phyloP scores from a whole-genome alignment of 2,888 invertebrate species.

The Aquatica leii region DNA sequence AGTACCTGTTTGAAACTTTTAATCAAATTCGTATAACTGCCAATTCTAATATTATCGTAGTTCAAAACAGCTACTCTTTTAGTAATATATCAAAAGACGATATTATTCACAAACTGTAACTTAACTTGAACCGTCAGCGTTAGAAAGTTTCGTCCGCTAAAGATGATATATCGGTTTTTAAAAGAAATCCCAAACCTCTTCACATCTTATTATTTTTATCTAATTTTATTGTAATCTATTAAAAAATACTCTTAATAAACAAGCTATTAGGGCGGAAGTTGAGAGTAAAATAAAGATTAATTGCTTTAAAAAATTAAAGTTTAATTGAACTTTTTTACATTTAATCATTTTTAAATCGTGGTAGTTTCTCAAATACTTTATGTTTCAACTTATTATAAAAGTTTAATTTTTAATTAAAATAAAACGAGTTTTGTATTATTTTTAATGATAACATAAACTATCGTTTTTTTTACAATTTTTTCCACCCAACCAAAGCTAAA shows the following conservation, averaged over 20 bases:
- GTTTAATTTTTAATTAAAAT: too few relatives aligned
- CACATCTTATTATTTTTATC: slow-evolving; percentile 30
- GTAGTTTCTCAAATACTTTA: neutral
- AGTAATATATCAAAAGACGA: slow-evolving; percentile 58
- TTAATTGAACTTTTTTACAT: too few relatives aligned
- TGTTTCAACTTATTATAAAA: neutral
- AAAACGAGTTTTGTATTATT: too few relatives aligned
- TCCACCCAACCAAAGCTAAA: too few relatives aligned
- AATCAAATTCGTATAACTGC: slow-evolving; percentile 42
- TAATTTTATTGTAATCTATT: slow-evolving; percentile 20
- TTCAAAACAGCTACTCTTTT: slow-evolving; percentile 41
- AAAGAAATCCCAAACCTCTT: slow-evolving; percentile 47
- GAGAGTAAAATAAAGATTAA: slow-evolving; percentile 26
- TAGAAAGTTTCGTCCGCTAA: slow-evolving; percentile 53
- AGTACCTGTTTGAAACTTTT: slow-evolving; percentile 40
- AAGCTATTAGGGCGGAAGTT: too few relatives aligned
- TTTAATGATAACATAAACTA: too few relatives aligned
- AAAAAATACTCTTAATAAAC: too few relatives aligned
- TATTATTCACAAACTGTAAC: slow-evolving; percentile 57
- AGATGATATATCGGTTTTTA: slow-evolving; percentile 57
- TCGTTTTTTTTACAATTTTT: too few relatives aligned
- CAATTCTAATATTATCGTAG: slow-evolving; percentile 45
- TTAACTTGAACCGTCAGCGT: slow-evolving; percentile 57
- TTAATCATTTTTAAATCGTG: too few relatives aligned
- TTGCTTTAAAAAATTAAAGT: neutral